Evolutionary conservation across 1,140 invertebrate species (phyloP).

Genomic region (Sitobion miscanthi): DNA sequence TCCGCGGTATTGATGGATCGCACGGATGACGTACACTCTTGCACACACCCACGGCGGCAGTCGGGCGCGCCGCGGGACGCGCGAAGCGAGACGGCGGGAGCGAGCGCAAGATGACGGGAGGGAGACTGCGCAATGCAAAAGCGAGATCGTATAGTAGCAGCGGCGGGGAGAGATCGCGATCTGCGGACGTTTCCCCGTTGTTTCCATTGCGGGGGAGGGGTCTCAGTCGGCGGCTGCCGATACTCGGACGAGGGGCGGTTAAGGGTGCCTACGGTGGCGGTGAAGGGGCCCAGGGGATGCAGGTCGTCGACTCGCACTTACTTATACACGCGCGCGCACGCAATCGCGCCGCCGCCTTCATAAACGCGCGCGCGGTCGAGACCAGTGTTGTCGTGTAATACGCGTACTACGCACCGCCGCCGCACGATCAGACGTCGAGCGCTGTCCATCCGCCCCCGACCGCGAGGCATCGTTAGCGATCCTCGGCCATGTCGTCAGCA

Average conservation of each 20-base stretch:
- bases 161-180: constrained; percentile 24
- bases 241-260: background rate
- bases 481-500: constrained; percentile 34
- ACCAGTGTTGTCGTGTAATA: background rate
- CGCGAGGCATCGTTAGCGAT: background rate
- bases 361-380: background rate
- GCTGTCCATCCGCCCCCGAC: background rate
- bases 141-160: background rate
- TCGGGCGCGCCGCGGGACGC: background rate
- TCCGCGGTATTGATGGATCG: constrained; percentile 36
- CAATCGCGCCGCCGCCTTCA: background rate
- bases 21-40: constrained; percentile 28
- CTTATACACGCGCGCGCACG: background rate
- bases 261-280: background rate
- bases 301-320: constrained; percentile 42
- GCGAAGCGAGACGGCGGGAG: background rate
- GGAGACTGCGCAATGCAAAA: constrained; percentile 17
- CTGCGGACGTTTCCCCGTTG: background rate
- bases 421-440: background rate
- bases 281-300: constrained; percentile 40
- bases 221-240: background rate
- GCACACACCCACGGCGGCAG: background rate
- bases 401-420: background rate
- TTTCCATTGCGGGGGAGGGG: background rate
- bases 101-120: background rate